Conservation (phyloP, 2,888 invertebrate genomes). For the Lochmaea crataegi region DNA sequence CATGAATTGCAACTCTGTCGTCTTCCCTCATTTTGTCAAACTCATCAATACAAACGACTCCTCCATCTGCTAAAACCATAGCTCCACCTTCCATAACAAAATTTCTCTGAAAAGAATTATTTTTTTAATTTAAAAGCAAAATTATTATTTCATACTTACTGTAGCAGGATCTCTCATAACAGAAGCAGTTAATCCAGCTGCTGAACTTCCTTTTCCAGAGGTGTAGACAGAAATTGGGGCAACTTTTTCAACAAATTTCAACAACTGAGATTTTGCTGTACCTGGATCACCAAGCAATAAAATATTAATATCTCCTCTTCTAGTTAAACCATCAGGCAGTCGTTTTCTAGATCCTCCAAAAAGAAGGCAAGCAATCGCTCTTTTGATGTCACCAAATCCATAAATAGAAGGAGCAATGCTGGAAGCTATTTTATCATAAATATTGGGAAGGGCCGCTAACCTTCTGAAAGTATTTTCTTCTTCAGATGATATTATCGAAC, state of each 20-base stretch:
- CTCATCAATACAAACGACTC: slow-evolving; percentile 99
- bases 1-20: slow-evolving; percentile 98
- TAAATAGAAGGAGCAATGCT: slow-evolving; percentile 98
- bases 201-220: slow-evolving; percentile 99
- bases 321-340: slow-evolving; percentile 93
- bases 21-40: slow-evolving; percentile 99
- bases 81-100: slow-evolving; percentile 99
- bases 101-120: slow-evolving; percentile 74
- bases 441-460: slow-evolving; percentile 85
- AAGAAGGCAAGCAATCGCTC: slow-evolving; percentile 92
- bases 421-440: slow-evolving; percentile 88
- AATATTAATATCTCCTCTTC: slow-evolving; percentile 97
- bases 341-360: slow-evolving; percentile 89
- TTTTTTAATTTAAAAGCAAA: slow-evolving; percentile 11
- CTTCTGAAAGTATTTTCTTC: slow-evolving; percentile 87
- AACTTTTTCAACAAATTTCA: slow-evolving; percentile 97
- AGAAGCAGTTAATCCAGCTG: slow-evolving; percentile 98
- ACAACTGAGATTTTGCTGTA: slow-evolving; percentile 97
- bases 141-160: slow-evolving; percentile 68
- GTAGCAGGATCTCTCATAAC: slow-evolving; percentile 93
- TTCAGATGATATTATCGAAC: slow-evolving; percentile 70
- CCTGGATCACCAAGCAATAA: slow-evolving; percentile 97
- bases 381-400: slow-evolving; percentile 94
- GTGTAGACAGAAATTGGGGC: slow-evolving; percentile 96
- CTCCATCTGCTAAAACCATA: slow-evolving; percentile 99